Evolutionary conservation across 2,888 invertebrate genomes (phyloP).

Genomic region (Papilio demoleus): DNA sequence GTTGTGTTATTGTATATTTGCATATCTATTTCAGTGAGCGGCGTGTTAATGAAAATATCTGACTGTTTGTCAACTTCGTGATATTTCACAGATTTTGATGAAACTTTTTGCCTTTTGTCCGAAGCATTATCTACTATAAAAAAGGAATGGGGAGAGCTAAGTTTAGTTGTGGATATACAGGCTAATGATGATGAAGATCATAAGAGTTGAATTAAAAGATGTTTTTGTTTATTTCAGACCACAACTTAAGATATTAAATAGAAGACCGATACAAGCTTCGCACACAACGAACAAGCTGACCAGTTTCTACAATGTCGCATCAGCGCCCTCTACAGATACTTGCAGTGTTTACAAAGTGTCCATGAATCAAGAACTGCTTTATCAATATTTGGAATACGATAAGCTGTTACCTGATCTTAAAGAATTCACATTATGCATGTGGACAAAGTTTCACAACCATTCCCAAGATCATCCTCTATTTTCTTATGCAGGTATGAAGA

Average conservation of each 20-base stretch:
- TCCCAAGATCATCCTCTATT: conserved; percentile 92
- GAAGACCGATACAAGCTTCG: conserved; percentile 56
- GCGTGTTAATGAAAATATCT: too few species aligned
- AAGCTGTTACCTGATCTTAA: conserved; percentile 88
- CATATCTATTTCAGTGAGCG: not conserved
- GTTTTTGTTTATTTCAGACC: conserved; percentile 53
- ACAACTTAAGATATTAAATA: conserved; percentile 68
- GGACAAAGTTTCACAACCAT: conserved; percentile 93
- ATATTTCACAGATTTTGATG: too few species aligned
- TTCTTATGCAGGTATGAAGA: conserved; percentile 89
- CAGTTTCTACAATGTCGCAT: conserved; percentile 48
- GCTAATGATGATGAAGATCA: not conserved
- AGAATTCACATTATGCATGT: conserved; percentile 92
- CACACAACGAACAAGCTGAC: conserved; percentile 58
- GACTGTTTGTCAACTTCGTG: not conserved
- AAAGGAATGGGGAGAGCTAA: not conserved
- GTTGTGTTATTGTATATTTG: not conserved
- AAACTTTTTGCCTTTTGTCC: too few species aligned
- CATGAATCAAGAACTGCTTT: conserved; percentile 86
- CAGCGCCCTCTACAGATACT: conserved; percentile 70
- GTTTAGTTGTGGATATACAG: not conserved
- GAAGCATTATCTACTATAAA: too few species aligned
- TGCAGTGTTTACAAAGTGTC: conserved; percentile 89
- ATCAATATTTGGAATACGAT: conserved; percentile 90
- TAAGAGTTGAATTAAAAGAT: not conserved